Evolutionary conservation across 2,888 invertebrate genomes (phyloP).

Genomic region (Apodemia mormo): DNA sequence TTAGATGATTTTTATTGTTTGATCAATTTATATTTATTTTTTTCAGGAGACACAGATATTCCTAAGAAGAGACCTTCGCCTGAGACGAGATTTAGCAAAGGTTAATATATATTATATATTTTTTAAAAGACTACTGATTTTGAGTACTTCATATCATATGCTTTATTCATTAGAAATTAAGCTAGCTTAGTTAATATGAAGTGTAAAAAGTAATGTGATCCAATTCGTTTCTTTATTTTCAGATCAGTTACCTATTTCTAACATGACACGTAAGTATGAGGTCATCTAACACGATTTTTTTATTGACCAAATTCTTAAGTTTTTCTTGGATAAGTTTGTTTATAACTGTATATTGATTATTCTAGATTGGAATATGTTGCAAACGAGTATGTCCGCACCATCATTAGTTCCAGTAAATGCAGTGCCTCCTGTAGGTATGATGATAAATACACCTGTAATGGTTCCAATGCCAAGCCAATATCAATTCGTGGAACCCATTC

Average conservation of each 20-base stretch:
- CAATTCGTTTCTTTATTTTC: conserved; percentile 9
- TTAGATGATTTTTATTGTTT: not conserved
- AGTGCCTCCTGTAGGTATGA: conserved; percentile 28
- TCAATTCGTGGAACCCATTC: conserved; percentile 25
- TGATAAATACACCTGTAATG: conserved; percentile 38
- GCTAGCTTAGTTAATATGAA: too few relatives aligned
- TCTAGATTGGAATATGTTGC: conserved; percentile 57
- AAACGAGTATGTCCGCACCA: conserved; percentile 26
- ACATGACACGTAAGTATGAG: conserved; percentile 16
- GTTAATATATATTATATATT: conserved; percentile 36
- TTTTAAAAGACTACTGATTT: not conserved
- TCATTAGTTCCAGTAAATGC: conserved; percentile 23
- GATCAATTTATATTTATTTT: not conserved
- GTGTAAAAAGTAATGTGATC: not conserved
- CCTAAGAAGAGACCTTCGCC: conserved; percentile 48
- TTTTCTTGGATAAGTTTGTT: not conserved
- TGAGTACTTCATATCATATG: too few relatives aligned
- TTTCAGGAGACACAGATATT: conserved; percentile 51
- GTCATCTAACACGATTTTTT: not conserved
- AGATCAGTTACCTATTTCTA: conserved; percentile 21
- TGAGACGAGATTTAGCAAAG: conserved; percentile 42
- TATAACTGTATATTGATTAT: conserved; percentile 35
- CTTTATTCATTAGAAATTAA: too few relatives aligned
- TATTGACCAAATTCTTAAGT: too few relatives aligned
- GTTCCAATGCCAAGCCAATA: conserved; percentile 36